These are phyloP conservation scores for Melanocharis versteri DNA, from an alignment of 2,113 vertebrate species.

Conservation along the genomic window DNA sequence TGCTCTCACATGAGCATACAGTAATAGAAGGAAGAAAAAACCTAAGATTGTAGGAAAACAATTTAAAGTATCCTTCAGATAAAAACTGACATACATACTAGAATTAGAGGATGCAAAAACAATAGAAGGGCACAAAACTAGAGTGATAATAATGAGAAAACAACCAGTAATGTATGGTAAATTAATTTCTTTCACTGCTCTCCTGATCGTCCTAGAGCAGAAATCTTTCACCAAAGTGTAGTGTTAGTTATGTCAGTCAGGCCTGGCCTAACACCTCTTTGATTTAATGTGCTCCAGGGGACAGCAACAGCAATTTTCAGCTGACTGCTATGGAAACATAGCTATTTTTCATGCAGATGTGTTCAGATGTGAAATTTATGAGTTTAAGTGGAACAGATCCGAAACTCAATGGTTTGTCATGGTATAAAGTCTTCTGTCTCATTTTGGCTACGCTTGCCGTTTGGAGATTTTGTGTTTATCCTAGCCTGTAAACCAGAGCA, in stretches of 20 bases:
- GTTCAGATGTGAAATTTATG: not conserved
- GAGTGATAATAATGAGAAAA: not conserved
- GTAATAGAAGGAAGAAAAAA: not conserved
- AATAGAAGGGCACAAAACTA: not conserved
- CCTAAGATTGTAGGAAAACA: not conserved
- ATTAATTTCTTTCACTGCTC: not conserved
- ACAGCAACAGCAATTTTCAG: not conserved
- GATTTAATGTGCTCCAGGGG: not conserved
- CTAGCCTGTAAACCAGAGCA: not conserved
- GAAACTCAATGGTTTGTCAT: not conserved
- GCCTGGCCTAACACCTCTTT: not conserved
- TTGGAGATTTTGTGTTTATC: not conserved
- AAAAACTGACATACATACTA: not conserved
- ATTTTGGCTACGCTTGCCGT: not conserved
- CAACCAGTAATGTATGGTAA: not conserved
- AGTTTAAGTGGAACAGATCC: not conserved
- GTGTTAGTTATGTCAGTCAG: not conserved
- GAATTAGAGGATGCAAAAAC: not conserved
- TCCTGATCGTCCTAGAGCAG: not conserved
- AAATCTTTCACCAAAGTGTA: not conserved
- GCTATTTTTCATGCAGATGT: not conserved
- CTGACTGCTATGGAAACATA: not conserved
- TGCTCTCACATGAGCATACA: not conserved
- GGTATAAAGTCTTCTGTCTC: not conserved
- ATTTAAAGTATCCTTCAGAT: not conserved